phyloP scores from a whole-genome alignment of 2,797 vertebrate species.

The Danionella dracula region DNA sequence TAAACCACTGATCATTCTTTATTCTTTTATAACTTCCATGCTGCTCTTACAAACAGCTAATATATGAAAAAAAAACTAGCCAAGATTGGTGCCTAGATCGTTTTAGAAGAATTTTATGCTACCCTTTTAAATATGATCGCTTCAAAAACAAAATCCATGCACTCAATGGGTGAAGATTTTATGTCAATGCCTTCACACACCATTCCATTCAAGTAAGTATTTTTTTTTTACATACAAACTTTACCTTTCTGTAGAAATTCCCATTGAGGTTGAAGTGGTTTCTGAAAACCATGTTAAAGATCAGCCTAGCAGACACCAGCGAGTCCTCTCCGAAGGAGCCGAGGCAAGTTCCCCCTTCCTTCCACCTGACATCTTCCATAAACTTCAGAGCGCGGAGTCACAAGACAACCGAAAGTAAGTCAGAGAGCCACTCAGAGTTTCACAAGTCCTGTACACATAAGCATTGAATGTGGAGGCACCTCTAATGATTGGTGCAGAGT shows the following conservation, averaged over 20 bases:
- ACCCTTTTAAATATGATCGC: too few species aligned
- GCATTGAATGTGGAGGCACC: neutral
- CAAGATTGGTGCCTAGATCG: too few species aligned
- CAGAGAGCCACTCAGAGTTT: conserved; percentile 60
- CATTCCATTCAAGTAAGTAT: too few species aligned
- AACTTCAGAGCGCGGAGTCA: conserved; percentile 71
- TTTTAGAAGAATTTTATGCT: too few species aligned
- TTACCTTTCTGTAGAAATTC: conserved; percentile 15
- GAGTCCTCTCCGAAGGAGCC: conserved; percentile 73
- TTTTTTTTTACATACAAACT: too few species aligned
- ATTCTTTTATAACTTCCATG: too few species aligned
- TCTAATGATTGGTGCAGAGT: neutral
- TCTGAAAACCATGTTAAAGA: conserved; percentile 1
- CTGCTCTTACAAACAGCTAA: too few species aligned
- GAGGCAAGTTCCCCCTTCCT: conserved; percentile 73
- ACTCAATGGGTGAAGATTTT: too few species aligned
- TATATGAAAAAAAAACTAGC: too few species aligned
- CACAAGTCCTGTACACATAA: conserved; percentile 9
- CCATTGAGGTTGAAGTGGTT: conserved; percentile 25
- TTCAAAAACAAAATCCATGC: too few species aligned
- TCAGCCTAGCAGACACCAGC: conserved; percentile 61
- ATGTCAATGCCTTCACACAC: too few species aligned
- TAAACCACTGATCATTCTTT: too few species aligned
- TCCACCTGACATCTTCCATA: conserved; percentile 88
- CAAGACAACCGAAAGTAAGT: conserved; percentile 73